phyloP scores from a whole-genome alignment of 2,888 invertebrate genomes.

The Nemurella pictetii region DNA sequence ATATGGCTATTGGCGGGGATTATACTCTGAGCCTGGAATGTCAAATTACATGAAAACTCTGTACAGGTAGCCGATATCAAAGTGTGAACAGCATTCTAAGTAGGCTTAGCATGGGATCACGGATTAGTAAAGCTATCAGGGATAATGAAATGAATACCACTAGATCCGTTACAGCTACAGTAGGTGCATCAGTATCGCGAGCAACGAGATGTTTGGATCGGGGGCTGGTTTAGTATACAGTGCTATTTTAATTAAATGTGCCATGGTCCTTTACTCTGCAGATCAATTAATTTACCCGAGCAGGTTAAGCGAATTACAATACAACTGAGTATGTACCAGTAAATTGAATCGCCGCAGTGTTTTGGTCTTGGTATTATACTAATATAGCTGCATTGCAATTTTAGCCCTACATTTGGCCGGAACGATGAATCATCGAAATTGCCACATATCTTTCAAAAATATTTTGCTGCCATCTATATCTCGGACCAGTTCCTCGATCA shows the following conservation, averaged over 20 bases:
- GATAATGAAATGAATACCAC: neutral
- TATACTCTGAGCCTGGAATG: neutral
- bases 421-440: too few species aligned
- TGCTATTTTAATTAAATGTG: neutral
- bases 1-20: neutral
- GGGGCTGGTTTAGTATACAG: neutral
- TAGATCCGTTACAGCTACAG: neutral
- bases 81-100: neutral
- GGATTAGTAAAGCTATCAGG: neutral
- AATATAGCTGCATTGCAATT: too few species aligned
- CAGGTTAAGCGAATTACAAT: too few species aligned
- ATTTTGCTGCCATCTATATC: too few species aligned
- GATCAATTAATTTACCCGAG: too few species aligned
- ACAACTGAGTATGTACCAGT: too few species aligned
- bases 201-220: neutral
- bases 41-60: neutral
- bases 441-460: too few species aligned
- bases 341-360: too few species aligned
- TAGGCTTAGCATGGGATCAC: neutral
- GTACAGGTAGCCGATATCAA: neutral
- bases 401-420: too few species aligned
- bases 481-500: too few species aligned
- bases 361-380: too few species aligned
- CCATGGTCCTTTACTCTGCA: too few species aligned
- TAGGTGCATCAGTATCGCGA: neutral